These are phyloP conservation scores for Amiota communis DNA, from an alignment of 2,888 invertebrate species.

Conservation along the genomic window DNA sequence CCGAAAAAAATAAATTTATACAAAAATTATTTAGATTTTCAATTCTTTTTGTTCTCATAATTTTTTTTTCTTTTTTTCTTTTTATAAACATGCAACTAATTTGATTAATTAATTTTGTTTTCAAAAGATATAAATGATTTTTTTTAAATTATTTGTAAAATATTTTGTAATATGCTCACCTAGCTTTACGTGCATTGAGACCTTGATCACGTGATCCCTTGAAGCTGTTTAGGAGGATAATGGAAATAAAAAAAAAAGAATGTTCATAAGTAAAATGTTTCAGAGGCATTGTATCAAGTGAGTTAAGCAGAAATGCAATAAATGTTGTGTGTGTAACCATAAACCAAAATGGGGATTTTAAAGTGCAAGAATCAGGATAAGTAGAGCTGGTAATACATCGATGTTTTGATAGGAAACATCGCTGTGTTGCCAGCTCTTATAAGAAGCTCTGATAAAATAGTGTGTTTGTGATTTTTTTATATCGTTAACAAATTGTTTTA, in stretches of 20 bases:
- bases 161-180: constrained; percentile 57
- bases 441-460: too few relatives aligned
- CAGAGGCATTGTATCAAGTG: constrained; percentile 37
- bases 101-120: too few relatives aligned
- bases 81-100: constrained; percentile 38
- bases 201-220: constrained; percentile 78
- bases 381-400: too few relatives aligned
- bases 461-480: too few relatives aligned
- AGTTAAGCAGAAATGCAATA: constrained; percentile 43
- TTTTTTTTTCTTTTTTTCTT: not conserved
- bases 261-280: not conserved
- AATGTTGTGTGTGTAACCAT: constrained; percentile 25
- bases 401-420: too few relatives aligned
- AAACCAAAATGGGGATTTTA: constrained; percentile 18
- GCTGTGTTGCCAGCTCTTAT: too few relatives aligned
- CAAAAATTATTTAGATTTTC: constrained; percentile 40
- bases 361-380: too few relatives aligned
- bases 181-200: constrained; percentile 73
- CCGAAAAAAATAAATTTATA: constrained; percentile 40
- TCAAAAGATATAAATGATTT: too few relatives aligned
- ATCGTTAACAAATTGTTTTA: too few relatives aligned
- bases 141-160: constrained; percentile 16
- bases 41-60: constrained; percentile 12
- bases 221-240: constrained; percentile 73
- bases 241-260: constrained; percentile 21